Evolutionary conservation across 2,888 invertebrate genomes (phyloP).

Genomic region (Allacma fusca): DNA sequence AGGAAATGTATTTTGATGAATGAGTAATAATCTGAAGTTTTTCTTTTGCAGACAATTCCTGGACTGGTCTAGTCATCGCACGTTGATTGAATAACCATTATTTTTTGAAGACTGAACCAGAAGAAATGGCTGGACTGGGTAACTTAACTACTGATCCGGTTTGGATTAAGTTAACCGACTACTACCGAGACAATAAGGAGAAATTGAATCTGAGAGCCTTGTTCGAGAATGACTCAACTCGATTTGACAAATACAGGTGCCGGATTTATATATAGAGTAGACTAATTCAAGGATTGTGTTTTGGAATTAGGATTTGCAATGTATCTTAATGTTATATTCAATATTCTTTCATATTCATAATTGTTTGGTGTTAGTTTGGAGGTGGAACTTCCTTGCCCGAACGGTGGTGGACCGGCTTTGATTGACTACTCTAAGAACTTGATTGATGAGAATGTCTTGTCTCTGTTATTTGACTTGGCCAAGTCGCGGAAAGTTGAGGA

Average conservation of each 20-base stretch:
- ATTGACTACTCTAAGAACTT: constrained; percentile 98
- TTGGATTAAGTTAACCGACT: constrained; percentile 79
- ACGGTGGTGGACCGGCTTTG: constrained; percentile 87
- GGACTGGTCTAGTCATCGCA: background rate
- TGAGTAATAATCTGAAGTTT: background rate
- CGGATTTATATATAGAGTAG: constrained; percentile 36
- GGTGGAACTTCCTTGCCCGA: constrained; percentile 63
- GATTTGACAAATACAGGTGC: constrained; percentile 92
- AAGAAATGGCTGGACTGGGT: constrained; percentile 21
- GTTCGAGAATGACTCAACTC: constrained; percentile 79
- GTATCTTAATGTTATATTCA: no score
- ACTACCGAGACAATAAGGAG: constrained; percentile 75
- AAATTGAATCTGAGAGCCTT: constrained; percentile 83
- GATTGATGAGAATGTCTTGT: constrained; percentile 78
- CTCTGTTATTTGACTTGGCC: constrained; percentile 75
- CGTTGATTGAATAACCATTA: background rate
- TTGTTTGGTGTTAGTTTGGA: constrained; percentile 45
- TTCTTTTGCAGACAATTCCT: background rate
- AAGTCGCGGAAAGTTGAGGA: constrained; percentile 80
- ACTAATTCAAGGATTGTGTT: background rate
- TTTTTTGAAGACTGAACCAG: no score
- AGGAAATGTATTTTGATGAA: background rate
- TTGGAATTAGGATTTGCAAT: no score
- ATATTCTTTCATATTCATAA: no score
- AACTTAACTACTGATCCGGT: constrained; percentile 72